These are phyloP conservation scores for Gorilla gorilla DNA, from an alignment of 2,113 vertebrate species.

Conservation along the genomic window DNA sequence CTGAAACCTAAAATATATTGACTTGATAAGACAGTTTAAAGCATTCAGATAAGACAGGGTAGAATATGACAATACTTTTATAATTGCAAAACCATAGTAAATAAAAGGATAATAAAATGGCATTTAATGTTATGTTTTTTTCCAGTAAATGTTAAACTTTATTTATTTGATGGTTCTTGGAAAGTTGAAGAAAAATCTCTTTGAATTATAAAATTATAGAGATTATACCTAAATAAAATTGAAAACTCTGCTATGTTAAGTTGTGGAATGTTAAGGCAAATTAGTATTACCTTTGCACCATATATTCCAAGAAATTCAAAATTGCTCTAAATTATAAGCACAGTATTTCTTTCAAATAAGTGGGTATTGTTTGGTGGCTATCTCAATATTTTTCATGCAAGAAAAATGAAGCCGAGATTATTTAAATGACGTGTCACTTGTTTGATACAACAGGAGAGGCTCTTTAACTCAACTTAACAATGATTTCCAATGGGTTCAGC, in stretches of 20 bases:
- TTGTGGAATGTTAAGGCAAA: background rate
- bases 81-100: background rate
- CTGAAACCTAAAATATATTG: background rate
- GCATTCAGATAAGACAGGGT: background rate
- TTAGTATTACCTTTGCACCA: background rate
- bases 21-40: background rate
- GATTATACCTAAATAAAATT: background rate
- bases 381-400: background rate
- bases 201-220: background rate
- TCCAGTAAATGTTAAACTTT: background rate
- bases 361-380: background rate
- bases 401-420: background rate
- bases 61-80: background rate
- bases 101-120: background rate
- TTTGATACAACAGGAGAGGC: background rate
- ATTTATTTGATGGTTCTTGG: background rate
- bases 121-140: background rate
- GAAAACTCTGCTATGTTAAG: background rate
- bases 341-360: background rate
- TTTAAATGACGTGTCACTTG: background rate
- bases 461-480: background rate
- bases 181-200: background rate
- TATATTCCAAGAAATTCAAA: background rate
- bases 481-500: background rate
- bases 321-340: background rate